Base-by-base conservation (phyloP, 1,140 invertebrate genomes). In the Psilanteris sp. region DNA sequence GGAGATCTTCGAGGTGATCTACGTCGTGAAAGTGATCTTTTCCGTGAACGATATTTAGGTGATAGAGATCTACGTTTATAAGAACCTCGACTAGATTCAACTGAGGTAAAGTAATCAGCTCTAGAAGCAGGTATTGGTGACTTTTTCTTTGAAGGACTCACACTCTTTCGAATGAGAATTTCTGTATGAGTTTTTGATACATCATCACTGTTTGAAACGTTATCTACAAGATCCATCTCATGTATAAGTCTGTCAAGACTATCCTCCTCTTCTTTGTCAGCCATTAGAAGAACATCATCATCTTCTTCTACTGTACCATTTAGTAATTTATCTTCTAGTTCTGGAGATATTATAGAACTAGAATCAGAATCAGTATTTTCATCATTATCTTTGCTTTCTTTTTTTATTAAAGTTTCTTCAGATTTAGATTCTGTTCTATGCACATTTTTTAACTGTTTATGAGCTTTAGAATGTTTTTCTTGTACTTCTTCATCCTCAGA, bases 241-340 rank as follows among this genome's bases (percentile, higher is more conserved):
- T 89, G 81, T 79, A 89, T 87, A 4, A 88, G 55, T 1, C 85
- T 80, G 16, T 88, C 86, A 3, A 88, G 62, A 54, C 85, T 87
- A 31, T 86, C 85, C 55, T 86, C 85, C 34, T 88, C 86, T 39
- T 86, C 85, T n/a, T 84, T 81, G 55, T 87, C 85, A 4, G 86
- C 82, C 83, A 87, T 87, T 3, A 87, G 43, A 3, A 87, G 64
- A 3, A 87, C 46, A 37, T 87, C 85, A 24, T 85, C 86, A 9
- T 87, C 85, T 10, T 87, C 86, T 13, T 87, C 86, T n/a, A 85
- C 62, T 1, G 36, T 10, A 0, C 54, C 84, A n/a, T 82, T 80
- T 2, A 78, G 32, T 4, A 76, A 15, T 43, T 59, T 41, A 2
- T 80, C 79, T 18, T 80, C 74, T 0, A 80, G 24, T 2, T 71